Evolutionary conservation across 1,140 invertebrate genomes (phyloP), one percentile per base, ranked within the genome.

Genomic region (Solenopsis invicta): DNA sequence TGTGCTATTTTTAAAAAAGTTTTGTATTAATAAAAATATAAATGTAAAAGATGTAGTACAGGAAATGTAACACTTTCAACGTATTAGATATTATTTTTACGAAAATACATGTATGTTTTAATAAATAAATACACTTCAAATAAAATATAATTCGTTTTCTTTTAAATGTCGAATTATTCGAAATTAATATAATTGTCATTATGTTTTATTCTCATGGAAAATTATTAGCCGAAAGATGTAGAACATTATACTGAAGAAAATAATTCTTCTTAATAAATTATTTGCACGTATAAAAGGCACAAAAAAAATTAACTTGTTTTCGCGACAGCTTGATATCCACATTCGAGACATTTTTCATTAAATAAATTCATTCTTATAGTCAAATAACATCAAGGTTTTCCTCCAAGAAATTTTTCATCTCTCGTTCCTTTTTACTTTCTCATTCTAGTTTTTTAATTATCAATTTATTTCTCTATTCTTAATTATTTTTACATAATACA

Each of bases 311-410:
- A 8, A 62, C 6, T 9, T 37, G 2, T 69, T 69, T 21, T 48
- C 12, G 5, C n/a, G 5, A 66, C 18, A 16, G 8, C 6, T 21
- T 69, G 21, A 66, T 10, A 66, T 41, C 21, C 10, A 29, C 29
- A 29, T 29, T 66, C 18, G 18, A 4, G 64, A n/a, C 0, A 1
- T 66, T 41, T 62, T 16, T 41, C n/a, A 66, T 66, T 66, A 41
- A 66, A 66, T 66, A 66, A 66, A 21, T 3, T 67, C 34, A 66
- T 45, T 1, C 4, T 69, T 45, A 10, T 69, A 10, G 18, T 37
- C n/a, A 67, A 67, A 67, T 67, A 67, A 69, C 1, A 66, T n/a
- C 37, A 34, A 5, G 37, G 18, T 48, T 69, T 69, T n/a, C n/a
- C n/a, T 69, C 9, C 6, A 41, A 45, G 6, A 69, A 69, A 69